Evolutionary conservation across 2,888 invertebrate species (phyloP), one percentile per base, ranked within the genome.

Genomic region (Gymnosoma rotundatum): DNA sequence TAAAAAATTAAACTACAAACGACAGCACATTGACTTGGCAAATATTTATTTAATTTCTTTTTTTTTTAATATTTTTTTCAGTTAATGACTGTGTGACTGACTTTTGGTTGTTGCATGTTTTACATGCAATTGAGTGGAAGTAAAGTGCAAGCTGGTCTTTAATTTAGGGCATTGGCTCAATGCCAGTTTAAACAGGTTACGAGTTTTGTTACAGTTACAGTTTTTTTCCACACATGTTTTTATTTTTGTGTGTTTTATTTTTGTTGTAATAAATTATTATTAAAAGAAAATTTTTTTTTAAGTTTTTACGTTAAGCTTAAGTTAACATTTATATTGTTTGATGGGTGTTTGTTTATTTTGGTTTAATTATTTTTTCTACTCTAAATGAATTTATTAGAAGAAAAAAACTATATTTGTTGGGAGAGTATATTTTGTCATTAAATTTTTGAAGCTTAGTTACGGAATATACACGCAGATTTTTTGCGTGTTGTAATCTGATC

Each of bases 101-200:
- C 38, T 21, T 58, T 48, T 50, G 52, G 32, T 76, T 52, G 58
- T 70, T 32, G 54, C n/a, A 63, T 48, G 38, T 42, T 56, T 56
- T 70, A 32, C 8, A 32, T 45, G 16, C 42, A 42, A 48, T 18
- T 52, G 70, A 48, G 21, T 42, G 36, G 21, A 74, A 42, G 42
- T 50, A 18, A 12, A 45, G 38, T 58, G 50, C 21, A 74, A 42
- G 52, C 42, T 16, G 4, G 48, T 25, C 52, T 52, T 45, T 67
- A 85, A 87, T 86, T 86, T 86, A 86, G 87, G 87, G 76, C 87
- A 87, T 79, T 85, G 70, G 86, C 82, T 87, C 87, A 87, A 86
- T 86, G 87, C 73, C 86, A 83, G 58, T 78, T 69, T 32, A 80
- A 80, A 73, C 76, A 25, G 83, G 83, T 83, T 83, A 69, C 56